phyloP scores from a whole-genome alignment of 2,113 vertebrate species.

The Sapayoa aenigma region DNA sequence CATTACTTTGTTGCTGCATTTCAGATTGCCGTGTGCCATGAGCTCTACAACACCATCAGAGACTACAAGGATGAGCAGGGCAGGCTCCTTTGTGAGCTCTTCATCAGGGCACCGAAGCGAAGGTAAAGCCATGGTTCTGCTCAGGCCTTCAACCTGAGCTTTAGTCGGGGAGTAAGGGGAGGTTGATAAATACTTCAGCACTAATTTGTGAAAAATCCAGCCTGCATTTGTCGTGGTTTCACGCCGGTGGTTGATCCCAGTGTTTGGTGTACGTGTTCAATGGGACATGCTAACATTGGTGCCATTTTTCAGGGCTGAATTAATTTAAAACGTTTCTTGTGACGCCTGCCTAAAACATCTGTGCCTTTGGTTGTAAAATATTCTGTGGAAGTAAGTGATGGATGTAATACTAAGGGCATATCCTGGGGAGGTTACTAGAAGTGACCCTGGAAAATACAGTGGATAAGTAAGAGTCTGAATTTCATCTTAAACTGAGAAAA shows the following conservation, averaged over 20 bases:
- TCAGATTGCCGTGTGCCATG: conserved; percentile 98
- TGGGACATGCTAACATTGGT: background rate
- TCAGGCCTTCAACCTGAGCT: background rate
- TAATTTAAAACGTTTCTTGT: background rate
- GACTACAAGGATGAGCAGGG: conserved; percentile 99
- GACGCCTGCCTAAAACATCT: background rate
- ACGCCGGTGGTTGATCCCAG: background rate
- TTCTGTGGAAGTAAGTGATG: background rate
- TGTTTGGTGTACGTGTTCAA: background rate
- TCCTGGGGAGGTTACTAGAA: background rate
- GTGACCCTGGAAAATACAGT: background rate
- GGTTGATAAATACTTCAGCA: background rate
- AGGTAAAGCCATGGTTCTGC: conserved; percentile 75
- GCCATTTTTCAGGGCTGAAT: background rate
- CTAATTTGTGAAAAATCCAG: background rate
- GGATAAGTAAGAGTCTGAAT: background rate
- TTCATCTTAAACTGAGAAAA: background rate
- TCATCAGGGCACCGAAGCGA: conserved; percentile 95
- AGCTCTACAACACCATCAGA: conserved; percentile 95
- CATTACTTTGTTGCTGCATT: background rate
- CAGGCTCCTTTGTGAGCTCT: conserved; percentile 94
- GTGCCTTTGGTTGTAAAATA: background rate
- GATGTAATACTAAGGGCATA: background rate
- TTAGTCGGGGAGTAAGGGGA: background rate
- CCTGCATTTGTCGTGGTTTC: background rate